Evolutionary conservation across 2,888 invertebrate species (phyloP).

Genomic region (Epistrophe grossulariae): DNA sequence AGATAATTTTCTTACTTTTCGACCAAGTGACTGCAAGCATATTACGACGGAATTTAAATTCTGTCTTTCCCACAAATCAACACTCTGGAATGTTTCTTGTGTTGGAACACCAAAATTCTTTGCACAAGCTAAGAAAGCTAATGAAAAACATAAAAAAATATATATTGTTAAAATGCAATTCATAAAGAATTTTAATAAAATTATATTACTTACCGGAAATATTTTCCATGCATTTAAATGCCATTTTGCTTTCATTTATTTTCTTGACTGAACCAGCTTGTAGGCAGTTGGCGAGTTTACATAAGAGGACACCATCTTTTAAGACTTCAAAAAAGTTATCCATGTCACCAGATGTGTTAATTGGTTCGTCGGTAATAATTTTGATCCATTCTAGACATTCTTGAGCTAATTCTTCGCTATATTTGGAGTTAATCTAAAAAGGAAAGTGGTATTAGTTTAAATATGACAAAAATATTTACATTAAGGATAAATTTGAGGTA

Average conservation of each 20-base stretch:
- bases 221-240: constrained; percentile 99
- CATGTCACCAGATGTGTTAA: constrained; percentile 94
- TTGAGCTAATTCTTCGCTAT: constrained; percentile 96
- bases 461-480: neutral
- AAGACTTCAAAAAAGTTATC: constrained; percentile 96
- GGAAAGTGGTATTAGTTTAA: constrained; percentile 8
- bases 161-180: neutral
- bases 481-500: too few species aligned
- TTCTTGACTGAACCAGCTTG: constrained; percentile 95
- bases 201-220: constrained; percentile 86
- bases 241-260: constrained; percentile 95
- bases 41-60: constrained; percentile 98
- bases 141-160: neutral
- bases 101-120: constrained; percentile 95
- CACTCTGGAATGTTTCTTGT: constrained; percentile 98
- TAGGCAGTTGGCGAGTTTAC: constrained; percentile 94
- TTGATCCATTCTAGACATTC: constrained; percentile 97
- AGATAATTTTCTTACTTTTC: constrained; percentile 89
- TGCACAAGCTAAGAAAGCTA: constrained; percentile 93
- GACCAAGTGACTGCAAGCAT: constrained; percentile 96
- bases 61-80: constrained; percentile 98
- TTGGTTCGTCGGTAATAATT: constrained; percentile 92
- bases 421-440: constrained; percentile 98
- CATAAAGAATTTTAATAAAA: neutral
- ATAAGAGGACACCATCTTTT: constrained; percentile 95